A percentile compares a stretch with the other conserved stretches of the same genome.
phyloP scores from a whole-genome alignment of 1,140 invertebrate species.

The Wasmannia auropunctata region DNA sequence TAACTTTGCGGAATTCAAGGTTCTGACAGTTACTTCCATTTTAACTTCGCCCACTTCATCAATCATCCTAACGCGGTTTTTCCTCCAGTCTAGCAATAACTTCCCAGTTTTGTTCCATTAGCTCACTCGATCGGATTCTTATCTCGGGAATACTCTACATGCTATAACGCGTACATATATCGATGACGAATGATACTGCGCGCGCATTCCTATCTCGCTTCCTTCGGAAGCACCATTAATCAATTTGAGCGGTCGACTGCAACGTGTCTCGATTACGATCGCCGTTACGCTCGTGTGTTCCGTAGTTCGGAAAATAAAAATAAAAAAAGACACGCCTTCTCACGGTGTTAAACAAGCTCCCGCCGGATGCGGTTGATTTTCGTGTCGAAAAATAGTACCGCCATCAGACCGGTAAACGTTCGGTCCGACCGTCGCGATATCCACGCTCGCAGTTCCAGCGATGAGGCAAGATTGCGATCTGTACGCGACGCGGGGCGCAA shows the following conservation, averaged over 20 bases:
- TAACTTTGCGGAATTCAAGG: slow-evolving; percentile 59
- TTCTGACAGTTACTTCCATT: slow-evolving; percentile 61
- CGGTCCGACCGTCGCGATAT: neutral
- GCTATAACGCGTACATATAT: slow-evolving; percentile 60
- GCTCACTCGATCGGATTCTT: slow-evolving; percentile 65
- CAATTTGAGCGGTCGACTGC: slow-evolving; percentile 45
- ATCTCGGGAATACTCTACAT: slow-evolving; percentile 37
- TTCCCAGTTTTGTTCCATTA: slow-evolving; percentile 72
- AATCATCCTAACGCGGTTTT: slow-evolving; percentile 72
- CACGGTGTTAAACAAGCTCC: neutral
- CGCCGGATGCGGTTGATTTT: no score
- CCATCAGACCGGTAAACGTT: neutral
- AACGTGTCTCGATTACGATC: slow-evolving; percentile 3
- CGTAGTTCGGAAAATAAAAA: neutral
- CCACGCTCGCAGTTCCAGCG: neutral
- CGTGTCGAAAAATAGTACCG: neutral
- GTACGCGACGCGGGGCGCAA: neutral
- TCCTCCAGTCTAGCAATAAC: slow-evolving; percentile 65
- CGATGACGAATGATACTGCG: slow-evolving; percentile 70
- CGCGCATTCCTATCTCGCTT: slow-evolving; percentile 12
- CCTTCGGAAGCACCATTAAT: slow-evolving; percentile 60
- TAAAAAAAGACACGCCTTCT: neutral
- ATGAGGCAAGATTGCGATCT: slow-evolving; percentile 27
- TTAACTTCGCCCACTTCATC: slow-evolving; percentile 63
- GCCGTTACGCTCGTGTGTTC: neutral